Base-by-base conservation (phyloP, 2,797 vertebrate species). In the Coluber constrictor region DNA sequence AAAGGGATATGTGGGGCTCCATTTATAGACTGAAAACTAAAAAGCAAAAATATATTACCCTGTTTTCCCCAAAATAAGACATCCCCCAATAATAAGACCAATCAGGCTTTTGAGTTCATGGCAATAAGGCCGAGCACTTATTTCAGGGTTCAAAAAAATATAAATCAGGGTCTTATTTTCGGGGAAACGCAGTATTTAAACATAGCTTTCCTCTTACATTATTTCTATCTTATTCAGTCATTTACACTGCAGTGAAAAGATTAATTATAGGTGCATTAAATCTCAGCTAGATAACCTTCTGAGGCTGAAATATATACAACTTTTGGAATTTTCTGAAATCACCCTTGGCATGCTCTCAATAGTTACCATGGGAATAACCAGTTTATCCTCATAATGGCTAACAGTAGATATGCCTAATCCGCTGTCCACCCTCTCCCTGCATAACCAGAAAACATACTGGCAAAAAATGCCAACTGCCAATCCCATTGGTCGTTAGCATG, bases 171-270 rank as follows among this genome's bases (percentile, higher is more conserved):
- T 47, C 47, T 47, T 47, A 47, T 47, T 47, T 47, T 47, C 4
- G 47, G 47, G 47, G 47, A 47, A 47, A 47, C 47, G 6, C 47
- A 5, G 5, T 47, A 47, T 90, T 90, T 27, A 90, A 43, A 79
- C n/a, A 79, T 79, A 57, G n/a, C 23, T 79, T 79, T 90, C 20
- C 8, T 79, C 20, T 74, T 74, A 90, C 47, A 70, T 90, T 90
- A 90, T 90, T n/a, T 90, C 43, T 18, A 55, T 4, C n/a, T 70
- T 29, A 56, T 56, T n/a, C 51, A 57, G 43, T 27, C 37, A 79
- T 56, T 90, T 56, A 8, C n/a, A 90, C 37, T 13, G 23, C 15
- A 13, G 25, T 79, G 54, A 55, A 27, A 61, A 60, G 18, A 89
- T 61, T 20, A n/a, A 23, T 25, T 74, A 8, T 56, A 56, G n/a